Percentiles rank a stretch among this genome's conserved stretches.
These are phyloP conservation scores for Passer domesticus DNA, from an alignment of 2,113 vertebrate species.

Conservation along the genomic window DNA sequence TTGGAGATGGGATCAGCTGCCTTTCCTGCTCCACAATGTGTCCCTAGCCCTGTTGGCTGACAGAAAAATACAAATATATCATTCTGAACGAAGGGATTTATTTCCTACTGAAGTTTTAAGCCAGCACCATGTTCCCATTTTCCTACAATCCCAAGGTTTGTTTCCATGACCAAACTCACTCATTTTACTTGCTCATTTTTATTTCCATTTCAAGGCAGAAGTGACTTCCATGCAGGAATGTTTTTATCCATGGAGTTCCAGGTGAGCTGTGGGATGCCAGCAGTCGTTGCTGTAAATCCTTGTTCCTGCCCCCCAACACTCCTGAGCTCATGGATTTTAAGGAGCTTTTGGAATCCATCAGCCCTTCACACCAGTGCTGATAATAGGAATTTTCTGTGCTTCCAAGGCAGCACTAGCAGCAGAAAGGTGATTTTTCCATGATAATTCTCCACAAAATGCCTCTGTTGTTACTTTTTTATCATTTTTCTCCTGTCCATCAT, in stretches of 20 bases:
- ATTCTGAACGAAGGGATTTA: not conserved
- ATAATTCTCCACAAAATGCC: not conserved
- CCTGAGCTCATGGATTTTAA: not conserved
- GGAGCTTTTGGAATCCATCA: not conserved
- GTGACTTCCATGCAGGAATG: not conserved
- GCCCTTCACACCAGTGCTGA: not conserved
- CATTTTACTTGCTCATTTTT: not conserved
- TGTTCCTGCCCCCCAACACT: not conserved
- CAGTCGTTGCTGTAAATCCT: not conserved
- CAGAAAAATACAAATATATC: not conserved
- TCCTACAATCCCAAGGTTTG: not conserved
- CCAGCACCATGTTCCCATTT: not conserved
- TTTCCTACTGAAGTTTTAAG: not conserved
- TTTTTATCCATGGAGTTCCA: not conserved
- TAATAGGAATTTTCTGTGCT: not conserved
- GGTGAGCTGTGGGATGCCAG: not conserved
- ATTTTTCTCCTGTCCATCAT: not conserved
- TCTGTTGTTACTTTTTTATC: accelerated
- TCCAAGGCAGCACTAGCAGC: not conserved
- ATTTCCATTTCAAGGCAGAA: not conserved
- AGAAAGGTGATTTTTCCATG: not conserved
- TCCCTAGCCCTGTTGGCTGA: not conserved
- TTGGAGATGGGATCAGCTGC: not conserved
- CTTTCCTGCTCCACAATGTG: not conserved
- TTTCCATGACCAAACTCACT: not conserved